Base-by-base conservation (phyloP, 2,888 invertebrate genomes). In the Microchrysa polita region DNA sequence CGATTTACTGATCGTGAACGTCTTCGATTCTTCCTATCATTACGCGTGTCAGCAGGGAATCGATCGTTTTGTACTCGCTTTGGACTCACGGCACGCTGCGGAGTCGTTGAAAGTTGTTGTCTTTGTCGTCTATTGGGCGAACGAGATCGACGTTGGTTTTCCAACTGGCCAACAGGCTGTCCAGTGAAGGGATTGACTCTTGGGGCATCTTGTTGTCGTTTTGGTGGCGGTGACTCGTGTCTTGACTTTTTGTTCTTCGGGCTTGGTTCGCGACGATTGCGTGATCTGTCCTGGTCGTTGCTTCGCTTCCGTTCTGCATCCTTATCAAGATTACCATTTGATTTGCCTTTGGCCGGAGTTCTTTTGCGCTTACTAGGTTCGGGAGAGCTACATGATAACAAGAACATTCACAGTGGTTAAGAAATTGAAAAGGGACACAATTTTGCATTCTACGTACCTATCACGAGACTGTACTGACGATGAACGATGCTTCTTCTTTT, bases 381-480 rank as follows among this genome's bases (percentile, higher is more conserved):
- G 1, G 65, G 61, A 1, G 72, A 72, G 52, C 72, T 72, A 12
- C 12, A 55, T n/a, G n/a, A n/a, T n/a, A 34, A 34, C 27, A 34
- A 7, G 7, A 34, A 34, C 2, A 34, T 34, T 34, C n/a, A 34
- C 7, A 34, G 2, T 34, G 27, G n/a, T n/a, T n/a, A n/a, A n/a
- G n/a, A n/a, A n/a, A n/a, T n/a, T n/a, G n/a, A 57, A 57, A 57
- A 57, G 18, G 5, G 2, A 57, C 2, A 12, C 23, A 34, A 34
- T 34, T n/a, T 34, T 27, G 16, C 27, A 22, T 9, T 4, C 2
- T 23, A 78, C 80, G 81, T 81, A 89, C 89, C 87, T 88, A 77
- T 88, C 87, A 78, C 87, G 84, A 23, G 88, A 87, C 80, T 87
- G 87, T 73, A 87, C 88, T 65, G 87, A 86, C 55, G 86, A 84